Evolutionary conservation across 2,797 vertebrate species (phyloP), one percentile per base, ranked within the genome.

Genomic region (Tragelaphus eurycerus): DNA sequence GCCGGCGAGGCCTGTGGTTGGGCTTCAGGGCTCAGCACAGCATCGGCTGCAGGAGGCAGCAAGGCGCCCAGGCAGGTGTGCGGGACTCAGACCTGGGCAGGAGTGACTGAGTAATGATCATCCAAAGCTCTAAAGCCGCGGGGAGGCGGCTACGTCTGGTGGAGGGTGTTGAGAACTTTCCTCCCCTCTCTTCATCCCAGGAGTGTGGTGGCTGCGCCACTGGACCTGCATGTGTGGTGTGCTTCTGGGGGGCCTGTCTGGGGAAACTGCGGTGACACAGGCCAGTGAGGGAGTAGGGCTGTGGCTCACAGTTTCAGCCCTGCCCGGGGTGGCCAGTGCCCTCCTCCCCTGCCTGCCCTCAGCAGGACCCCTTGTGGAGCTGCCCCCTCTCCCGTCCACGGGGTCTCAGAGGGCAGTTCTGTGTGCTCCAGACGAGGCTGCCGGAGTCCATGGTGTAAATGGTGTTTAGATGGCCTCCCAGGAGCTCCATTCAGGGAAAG

Each of bases 61-160:
- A 62, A 62, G 52, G 62, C 16, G 4, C 7, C 67, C 21, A 13
- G 67, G 21, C 21, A 43, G 21, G 34, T 25, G 34, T 74, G 67
- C 5, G 14, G 57, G 11, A 3, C 38, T 29, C 38, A 46, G 71
- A 76, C 38, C 13, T 14, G 71, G 6, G 14, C 48, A 10, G 11
- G 81, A 13, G 14, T n/a, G n/a, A 21, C 27, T 43, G 31, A 11
- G n/a, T 17, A 48, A 43, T 55, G 27, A 74, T 54, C 21, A 0
- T 46, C 46, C 14, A 25, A 64, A 67, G 27, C 12, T 1, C 4
- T 50, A 59, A 38, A 57, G 10, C 9, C 0, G 1, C 0, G 1
- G 29, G 38, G 60, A 60, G 13, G 31, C 6, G 19, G 64, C 50
- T 38, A 23, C 1, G 0, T 89, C 17, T 64, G 55, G 64, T 67